These are phyloP conservation scores for Otus sunia DNA, from an alignment of 2,113 vertebrate species.

Conservation along the genomic window DNA sequence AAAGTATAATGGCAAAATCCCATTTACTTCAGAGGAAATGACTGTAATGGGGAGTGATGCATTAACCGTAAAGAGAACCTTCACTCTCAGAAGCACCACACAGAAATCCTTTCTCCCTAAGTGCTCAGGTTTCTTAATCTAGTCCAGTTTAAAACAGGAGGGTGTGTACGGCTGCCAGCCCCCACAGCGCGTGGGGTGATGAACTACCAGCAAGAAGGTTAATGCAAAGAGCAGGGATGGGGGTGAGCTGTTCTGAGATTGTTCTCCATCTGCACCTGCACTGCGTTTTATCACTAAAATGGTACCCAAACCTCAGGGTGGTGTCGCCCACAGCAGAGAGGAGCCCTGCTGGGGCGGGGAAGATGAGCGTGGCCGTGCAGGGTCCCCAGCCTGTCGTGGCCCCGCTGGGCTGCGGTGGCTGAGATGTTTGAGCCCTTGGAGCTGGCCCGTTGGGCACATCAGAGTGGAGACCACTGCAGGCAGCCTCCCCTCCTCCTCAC, in stretches of 20 bases:
- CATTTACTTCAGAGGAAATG: slow-evolving; percentile 42
- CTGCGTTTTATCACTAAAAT: background rate
- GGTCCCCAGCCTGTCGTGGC: fast-evolving
- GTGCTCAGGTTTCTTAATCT: background rate
- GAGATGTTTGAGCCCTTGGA: background rate
- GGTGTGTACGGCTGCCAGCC: background rate
- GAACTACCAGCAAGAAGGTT: background rate
- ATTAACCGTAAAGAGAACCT: background rate
- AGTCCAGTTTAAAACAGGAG: background rate
- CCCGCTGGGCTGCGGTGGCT: background rate
- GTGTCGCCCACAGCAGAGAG: background rate
- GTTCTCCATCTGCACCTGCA: background rate
- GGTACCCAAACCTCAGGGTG: background rate
- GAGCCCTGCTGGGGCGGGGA: background rate
- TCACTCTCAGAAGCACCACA: background rate
- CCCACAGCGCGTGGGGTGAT: fast-evolving
- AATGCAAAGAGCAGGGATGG: background rate
- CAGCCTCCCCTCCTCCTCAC: background rate
- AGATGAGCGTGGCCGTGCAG: fast-evolving
- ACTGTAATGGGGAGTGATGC: background rate
- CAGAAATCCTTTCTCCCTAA: background rate
- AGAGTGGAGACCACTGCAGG: background rate
- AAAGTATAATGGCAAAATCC: background rate
- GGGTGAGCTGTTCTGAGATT: background rate
- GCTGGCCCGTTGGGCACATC: background rate